Evolutionary conservation across 2,888 invertebrate genomes (phyloP), one percentile per base, ranked within the genome.

Genomic region (Hirudinaria manillensis): DNA sequence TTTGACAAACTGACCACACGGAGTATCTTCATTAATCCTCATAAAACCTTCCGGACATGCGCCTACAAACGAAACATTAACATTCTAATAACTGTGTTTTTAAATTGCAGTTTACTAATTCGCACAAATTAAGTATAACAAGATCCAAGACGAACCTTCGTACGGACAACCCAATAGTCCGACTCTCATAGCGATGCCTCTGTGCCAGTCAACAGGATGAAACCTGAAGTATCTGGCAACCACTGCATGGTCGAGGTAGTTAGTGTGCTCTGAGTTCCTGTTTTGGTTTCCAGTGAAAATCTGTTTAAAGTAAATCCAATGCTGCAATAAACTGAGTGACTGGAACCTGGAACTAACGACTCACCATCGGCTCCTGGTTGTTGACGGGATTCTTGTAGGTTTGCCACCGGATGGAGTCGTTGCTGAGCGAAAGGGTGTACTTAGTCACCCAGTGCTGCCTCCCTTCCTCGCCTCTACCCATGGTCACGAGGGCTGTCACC

Each of bases 201-300:
- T 83, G 76, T 86, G 83, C 87, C 87, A 88, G 75, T 85, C 85
- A 36, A 84, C 82, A 0, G 88, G 88, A 79, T 87, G 86, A 70
- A 88, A 83, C 34, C 87, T 83, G 34, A 88, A 83, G 79, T 82
- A 88, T 27, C 87, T 81, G n/a, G 87, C 86, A 3, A 84, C 84
- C 81, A 88, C 87, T 3, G 87, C 87, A 21, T 84, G 82, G 81
- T 87, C 87, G 72, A 88, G 83, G 81, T 87, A 88, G 80, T 87
- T 87, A 19, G 85, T 82, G 70, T 87, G 79, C 79, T 86, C 87
- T 29, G 86, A 85, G 75, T 84, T 81, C 78, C 86, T 87, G 82
- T 88, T 87, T 81, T 84, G 84, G 80, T 88, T 88, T 2, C 87
- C 88, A 16, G 87, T 87, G 80, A 88, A 88, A 61, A 79, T 78